Base-by-base conservation (phyloP, 1,140 invertebrate genomes). In the Araneus ventricosus region DNA sequence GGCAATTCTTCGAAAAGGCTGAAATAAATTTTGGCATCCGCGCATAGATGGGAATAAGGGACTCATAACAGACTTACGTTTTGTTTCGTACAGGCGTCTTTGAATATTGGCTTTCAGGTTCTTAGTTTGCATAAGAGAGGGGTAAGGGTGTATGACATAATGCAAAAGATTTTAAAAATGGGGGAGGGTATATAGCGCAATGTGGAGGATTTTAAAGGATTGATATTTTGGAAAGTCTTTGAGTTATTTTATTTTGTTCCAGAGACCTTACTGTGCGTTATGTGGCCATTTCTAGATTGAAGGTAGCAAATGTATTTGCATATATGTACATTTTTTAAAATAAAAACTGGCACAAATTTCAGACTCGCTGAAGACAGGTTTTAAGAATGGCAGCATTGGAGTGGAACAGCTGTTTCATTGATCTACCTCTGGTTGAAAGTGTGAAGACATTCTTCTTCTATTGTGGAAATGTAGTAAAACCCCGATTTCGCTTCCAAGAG, bases 41-140 rank as follows among this genome's bases (percentile, higher is more conserved):
- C 34, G 22, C 30, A 34, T 20, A 75, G 20, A 5, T 34, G 70
- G 70, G 34, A 75, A 75, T 75, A 75, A 75, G 34, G 70, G 70
- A 75, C 30, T 75, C 70, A 34, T 75, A 75, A 75, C 70, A 75
- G 70, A 30, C 70, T 75, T 75, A 75, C 27, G 30, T 75, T 75
- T 34, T 20, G 27, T 75, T 75, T 63, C 22, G 30, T 34, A 17
- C 6, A 37, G 30, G 17, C 27, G 30, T 34, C 27, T 75, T 34
- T 30, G 34, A 75, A 75, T 75, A 75, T 75, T 75, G 70, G 70
- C 70, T 75, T 75, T 75, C 70, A 34, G 27, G 37, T 75, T 37
- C 70, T 75, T 75, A 17, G 70, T 75, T 75, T 34, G 30, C 70
- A 75, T 75, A 75, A 75, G 20, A 75, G 63, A 67, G 70, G 70